A percentile compares a stretch with the other conserved stretches of the same genome.
These are phyloP conservation scores for Temnothorax unifasciatus DNA, from an alignment of 2,888 invertebrate species.

Conservation along the genomic window DNA sequence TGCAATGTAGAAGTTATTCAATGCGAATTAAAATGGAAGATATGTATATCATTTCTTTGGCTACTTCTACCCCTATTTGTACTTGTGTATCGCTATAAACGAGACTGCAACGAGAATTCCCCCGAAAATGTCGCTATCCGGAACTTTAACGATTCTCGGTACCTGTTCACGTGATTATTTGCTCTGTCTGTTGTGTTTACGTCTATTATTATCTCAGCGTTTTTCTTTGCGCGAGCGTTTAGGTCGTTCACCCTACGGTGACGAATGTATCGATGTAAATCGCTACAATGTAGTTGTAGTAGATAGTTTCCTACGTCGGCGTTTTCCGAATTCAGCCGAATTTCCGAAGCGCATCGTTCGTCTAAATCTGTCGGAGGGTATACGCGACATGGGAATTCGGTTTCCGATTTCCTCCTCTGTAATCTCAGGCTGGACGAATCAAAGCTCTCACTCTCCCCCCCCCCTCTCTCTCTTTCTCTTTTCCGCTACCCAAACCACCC, in stretches of 20 bases:
- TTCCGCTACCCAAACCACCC: constrained; percentile 27
- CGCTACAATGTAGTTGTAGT: too few relatives aligned
- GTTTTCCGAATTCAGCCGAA: constrained; percentile 42
- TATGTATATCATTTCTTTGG: not conserved
- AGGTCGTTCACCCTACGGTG: too few relatives aligned
- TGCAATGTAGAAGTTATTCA: constrained; percentile 10
- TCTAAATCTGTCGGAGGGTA: constrained; percentile 55
- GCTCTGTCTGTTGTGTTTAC: too few relatives aligned
- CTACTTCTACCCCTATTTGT: not conserved
- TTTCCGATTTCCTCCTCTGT: constrained; percentile 80
- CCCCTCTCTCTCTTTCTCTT: constrained; percentile 23
- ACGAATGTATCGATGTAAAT: too few relatives aligned
- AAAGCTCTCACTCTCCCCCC: constrained; percentile 71
- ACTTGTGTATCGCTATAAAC: not conserved
- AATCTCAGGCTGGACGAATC: constrained; percentile 78
- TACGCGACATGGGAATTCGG: constrained; percentile 73
- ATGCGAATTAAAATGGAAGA: not conserved
- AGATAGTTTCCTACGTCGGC: constrained; percentile 14
- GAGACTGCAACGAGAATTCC: constrained; percentile 12
- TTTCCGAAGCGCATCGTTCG: constrained; percentile 37
- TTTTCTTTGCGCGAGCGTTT: too few relatives aligned
- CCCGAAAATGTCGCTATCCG: not conserved
- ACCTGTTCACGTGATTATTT: too few relatives aligned
- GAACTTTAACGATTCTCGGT: too few relatives aligned
- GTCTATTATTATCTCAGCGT: too few relatives aligned